Percentiles rank a stretch among this genome's conserved stretches.
Evolutionary conservation across 2,888 invertebrate genomes (phyloP).

Genomic region (Colostygia pectinataria): DNA sequence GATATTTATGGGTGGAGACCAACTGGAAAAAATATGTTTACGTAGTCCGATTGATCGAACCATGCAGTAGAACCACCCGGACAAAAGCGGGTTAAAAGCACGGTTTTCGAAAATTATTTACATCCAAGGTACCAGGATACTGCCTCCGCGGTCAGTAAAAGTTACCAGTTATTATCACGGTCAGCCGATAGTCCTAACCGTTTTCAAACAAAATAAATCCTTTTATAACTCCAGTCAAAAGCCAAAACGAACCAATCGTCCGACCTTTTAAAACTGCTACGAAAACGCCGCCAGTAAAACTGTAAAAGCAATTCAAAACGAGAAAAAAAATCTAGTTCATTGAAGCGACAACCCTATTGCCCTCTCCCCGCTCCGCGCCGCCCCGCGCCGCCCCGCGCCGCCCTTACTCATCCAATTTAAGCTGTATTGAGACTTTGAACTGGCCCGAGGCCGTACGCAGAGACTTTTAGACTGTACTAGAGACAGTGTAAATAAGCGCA

Average conservation of each 20-base stretch:
- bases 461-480: slow-evolving; percentile 2
- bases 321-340: slow-evolving; percentile 6
- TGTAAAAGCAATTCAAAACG: slow-evolving; percentile 2
- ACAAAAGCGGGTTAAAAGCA: too few species aligned
- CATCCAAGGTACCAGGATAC: too few species aligned
- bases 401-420: slow-evolving; percentile 28
- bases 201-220: too few species aligned
- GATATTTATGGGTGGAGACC: too few species aligned
- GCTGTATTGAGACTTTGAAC: slow-evolving; percentile 23
- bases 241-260: not conserved
- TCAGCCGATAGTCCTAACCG: too few species aligned
- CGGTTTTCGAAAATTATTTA: too few species aligned
- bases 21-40: too few species aligned
- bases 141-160: too few species aligned
- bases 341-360: slow-evolving; percentile 14
- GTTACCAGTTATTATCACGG: too few species aligned
- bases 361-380: not conserved
- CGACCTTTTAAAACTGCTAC: not conserved
- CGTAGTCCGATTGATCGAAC: too few species aligned
- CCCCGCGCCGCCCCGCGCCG: not conserved
- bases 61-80: too few species aligned
- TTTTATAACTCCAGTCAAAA: too few species aligned
- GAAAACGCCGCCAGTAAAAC: slow-evolving; percentile 1
- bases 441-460: slow-evolving; percentile 5
- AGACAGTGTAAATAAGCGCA: not conserved